Evolutionary conservation across 1,140 invertebrate species (phyloP).

Genomic region (Trinorchestia longiramus): DNA sequence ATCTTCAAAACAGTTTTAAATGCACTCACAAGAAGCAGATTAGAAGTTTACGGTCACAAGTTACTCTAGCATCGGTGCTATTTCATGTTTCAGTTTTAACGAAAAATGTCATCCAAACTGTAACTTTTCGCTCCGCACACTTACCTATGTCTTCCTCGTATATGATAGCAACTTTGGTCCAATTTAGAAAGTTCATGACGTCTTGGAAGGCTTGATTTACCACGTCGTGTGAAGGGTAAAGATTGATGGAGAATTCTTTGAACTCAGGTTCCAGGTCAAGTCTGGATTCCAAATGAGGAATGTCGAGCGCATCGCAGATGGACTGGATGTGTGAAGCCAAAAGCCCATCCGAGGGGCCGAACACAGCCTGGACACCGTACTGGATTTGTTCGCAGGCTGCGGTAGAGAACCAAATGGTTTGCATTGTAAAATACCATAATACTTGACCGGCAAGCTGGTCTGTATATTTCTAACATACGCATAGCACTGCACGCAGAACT

Average conservation of each 20-base stretch:
- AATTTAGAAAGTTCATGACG: conserved; percentile 89
- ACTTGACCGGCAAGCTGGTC: not conserved
- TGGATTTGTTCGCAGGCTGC: conserved; percentile 89
- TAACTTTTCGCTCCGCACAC: conserved; percentile 63
- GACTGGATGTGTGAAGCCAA: conserved; percentile 88
- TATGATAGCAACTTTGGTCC: conserved; percentile 92
- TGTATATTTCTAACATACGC: not conserved
- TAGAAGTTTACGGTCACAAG: not conserved
- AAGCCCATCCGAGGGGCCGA: conserved; percentile 86
- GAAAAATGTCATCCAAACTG: not conserved
- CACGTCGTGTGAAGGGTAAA: conserved; percentile 86
- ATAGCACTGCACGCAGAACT: too few species aligned
- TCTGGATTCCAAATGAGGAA: conserved; percentile 87
- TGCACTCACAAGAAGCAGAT: not conserved
- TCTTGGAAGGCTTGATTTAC: conserved; percentile 89
- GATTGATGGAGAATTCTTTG: conserved; percentile 88
- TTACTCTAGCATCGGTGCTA: not conserved
- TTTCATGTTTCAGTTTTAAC: not conserved
- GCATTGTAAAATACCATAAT: not conserved
- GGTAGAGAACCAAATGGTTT: not conserved
- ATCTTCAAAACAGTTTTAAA: not conserved
- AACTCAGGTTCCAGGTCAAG: conserved; percentile 69
- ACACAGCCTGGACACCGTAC: conserved; percentile 87
- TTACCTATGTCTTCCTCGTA: conserved; percentile 90
- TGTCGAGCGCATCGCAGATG: conserved; percentile 87